A percentile compares a stretch with the other conserved stretches of the same genome.
Evolutionary conservation across 2,888 invertebrate genomes (phyloP).

Genomic region (Hipparchia semele): DNA sequence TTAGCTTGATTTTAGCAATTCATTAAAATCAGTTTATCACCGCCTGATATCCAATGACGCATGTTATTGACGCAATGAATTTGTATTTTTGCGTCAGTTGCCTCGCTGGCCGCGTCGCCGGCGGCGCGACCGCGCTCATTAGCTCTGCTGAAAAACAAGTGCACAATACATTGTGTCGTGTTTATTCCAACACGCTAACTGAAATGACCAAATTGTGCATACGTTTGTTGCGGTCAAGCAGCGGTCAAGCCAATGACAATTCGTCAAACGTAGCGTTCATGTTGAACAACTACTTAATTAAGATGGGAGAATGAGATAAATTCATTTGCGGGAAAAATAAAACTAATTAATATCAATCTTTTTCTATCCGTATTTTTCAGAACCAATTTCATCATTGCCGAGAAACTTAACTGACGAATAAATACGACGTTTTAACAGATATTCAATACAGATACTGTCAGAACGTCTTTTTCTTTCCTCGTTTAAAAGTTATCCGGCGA

Average conservation of each 20-base stretch:
- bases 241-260: not conserved
- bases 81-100: not conserved
- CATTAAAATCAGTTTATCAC: no score
- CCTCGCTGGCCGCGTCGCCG: not conserved
- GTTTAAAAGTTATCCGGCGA: no score
- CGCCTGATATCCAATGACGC: no score
- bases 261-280: not conserved
- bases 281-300: not conserved
- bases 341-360: no score
- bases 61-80: not conserved
- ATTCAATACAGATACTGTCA: no score
- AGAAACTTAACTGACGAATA: no score
- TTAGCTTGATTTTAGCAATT: no score
- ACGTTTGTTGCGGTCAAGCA: not conserved
- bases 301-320: not conserved
- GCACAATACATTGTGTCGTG: not conserved
- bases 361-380: no score
- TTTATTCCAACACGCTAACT: not conserved
- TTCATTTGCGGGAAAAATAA: no score
- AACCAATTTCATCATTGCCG: no score
- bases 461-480: no score
- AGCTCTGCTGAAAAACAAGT: not conserved
- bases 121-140: not conserved
- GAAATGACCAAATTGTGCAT: not conserved
- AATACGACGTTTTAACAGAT: no score